Percentiles rank a stretch among this genome's conserved stretches.
Evolutionary conservation across 1,140 invertebrate species (phyloP).

Genomic region (Heterodera carotae): DNA sequence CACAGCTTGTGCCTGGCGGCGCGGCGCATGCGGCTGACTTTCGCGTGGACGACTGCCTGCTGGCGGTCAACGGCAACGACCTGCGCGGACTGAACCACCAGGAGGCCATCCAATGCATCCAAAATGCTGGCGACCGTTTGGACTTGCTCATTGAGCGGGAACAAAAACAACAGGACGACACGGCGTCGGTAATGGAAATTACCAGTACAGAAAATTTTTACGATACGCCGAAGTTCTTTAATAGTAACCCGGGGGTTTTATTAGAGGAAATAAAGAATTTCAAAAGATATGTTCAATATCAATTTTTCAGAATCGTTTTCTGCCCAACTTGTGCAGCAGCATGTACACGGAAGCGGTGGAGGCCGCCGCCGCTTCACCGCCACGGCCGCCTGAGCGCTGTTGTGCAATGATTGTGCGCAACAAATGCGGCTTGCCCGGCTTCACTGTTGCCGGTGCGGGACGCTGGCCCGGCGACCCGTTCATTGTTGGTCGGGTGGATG

Average conservation of each 20-base stretch:
- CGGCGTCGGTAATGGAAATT: too few relatives aligned
- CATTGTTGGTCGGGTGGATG: constrained; percentile 71
- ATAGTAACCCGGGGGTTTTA: too few relatives aligned
- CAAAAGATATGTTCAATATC: too few relatives aligned
- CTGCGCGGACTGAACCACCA: constrained; percentile 43
- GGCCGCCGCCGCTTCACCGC: background rate
- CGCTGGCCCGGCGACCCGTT: constrained; percentile 66
- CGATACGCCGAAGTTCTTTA: too few relatives aligned
- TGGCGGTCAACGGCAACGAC: constrained; percentile 46
- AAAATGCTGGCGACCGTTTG: constrained; percentile 38
- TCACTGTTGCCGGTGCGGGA: constrained; percentile 70
- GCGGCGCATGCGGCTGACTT: constrained; percentile 81
- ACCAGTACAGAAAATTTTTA: too few relatives aligned
- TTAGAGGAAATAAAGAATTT: too few relatives aligned
- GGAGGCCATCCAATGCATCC: constrained; percentile 45
- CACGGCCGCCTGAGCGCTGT: constrained; percentile 29
- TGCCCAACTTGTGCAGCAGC: background rate
- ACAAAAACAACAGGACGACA: background rate
- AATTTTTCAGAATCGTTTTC: background rate
- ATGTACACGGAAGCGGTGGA: background rate
- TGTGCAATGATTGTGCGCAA: constrained; percentile 68
- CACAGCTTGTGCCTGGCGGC: constrained; percentile 83
- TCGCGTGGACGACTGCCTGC: constrained; percentile 69
- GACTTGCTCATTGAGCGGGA: constrained; percentile 41
- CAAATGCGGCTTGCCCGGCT: constrained; percentile 29